Evolutionary conservation across 2,113 vertebrate species (phyloP).

Genomic region (Vidua chalybeata): DNA sequence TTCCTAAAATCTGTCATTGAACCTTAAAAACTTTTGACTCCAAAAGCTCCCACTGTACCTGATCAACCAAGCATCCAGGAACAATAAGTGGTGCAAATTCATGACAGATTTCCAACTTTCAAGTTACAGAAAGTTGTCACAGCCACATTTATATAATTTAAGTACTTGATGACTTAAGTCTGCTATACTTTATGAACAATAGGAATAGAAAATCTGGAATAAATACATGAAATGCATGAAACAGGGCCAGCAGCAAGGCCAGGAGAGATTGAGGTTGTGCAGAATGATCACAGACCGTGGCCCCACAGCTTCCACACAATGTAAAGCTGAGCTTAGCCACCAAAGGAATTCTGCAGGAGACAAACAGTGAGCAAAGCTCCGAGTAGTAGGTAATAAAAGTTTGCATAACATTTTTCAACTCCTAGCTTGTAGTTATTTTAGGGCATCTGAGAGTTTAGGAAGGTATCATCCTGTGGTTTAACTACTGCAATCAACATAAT

Average conservation of each 20-base stretch:
- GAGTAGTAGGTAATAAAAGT: neutral
- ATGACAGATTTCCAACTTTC: neutral
- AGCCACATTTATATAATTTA: neutral
- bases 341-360: neutral
- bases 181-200: rapidly evolving
- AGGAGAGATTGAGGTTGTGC: neutral
- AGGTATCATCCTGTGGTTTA: neutral
- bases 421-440: neutral
- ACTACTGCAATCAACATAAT: neutral
- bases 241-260: neutral
- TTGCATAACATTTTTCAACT: neutral
- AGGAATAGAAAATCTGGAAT: neutral
- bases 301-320: neutral
- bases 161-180: neutral
- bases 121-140: neutral
- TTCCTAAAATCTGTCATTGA: neutral
- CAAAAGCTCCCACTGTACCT: neutral
- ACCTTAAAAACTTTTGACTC: neutral
- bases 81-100: neutral
- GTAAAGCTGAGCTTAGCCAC: neutral
- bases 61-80: neutral
- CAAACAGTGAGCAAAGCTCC: neutral
- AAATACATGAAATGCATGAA: neutral
- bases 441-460: neutral
- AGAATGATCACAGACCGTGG: neutral